phyloP scores from a whole-genome alignment of 2,797 vertebrate species.

The Brachymystax lenok region DNA sequence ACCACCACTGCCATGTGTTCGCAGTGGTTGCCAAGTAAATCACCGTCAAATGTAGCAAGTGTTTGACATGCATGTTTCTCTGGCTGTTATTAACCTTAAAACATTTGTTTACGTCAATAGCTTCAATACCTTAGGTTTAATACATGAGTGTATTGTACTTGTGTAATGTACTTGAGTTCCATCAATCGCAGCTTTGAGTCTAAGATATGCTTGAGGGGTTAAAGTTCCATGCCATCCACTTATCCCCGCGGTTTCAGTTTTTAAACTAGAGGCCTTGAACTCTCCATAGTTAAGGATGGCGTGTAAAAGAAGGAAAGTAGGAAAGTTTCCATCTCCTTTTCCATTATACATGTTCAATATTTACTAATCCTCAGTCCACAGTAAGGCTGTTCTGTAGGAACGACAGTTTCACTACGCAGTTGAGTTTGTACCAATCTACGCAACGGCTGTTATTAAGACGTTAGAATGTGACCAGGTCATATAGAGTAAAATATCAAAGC shows the following conservation, averaged over 20 bases:
- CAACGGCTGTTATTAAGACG: constrained; percentile 17
- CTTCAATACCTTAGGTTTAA: not conserved
- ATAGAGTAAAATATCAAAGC: constrained; percentile 40
- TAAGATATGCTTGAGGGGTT: not conserved
- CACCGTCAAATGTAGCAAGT: no score
- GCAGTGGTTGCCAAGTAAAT: no score
- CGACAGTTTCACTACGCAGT: constrained; percentile 32
- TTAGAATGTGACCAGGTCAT: constrained; percentile 28
- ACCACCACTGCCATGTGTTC: no score
- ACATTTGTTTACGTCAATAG: not conserved
- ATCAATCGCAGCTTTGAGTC: not conserved
- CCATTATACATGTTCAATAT: constrained; percentile 63
- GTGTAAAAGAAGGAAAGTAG: constrained; percentile 21
- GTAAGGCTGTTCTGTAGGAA: constrained; percentile 41
- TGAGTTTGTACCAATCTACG: constrained; percentile 34
- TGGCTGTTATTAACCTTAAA: not conserved
- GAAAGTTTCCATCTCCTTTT: constrained; percentile 53
- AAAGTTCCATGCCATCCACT: constrained; percentile 3
- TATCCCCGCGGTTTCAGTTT: not conserved
- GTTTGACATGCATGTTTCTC: no score
- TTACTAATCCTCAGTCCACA: constrained; percentile 51
- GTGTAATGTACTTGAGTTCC: not conserved
- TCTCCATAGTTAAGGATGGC: constrained; percentile 19
- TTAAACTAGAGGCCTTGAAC: constrained; percentile 8
- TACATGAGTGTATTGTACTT: not conserved